Percentiles rank a stretch among this genome's conserved stretches.
phyloP scores from a whole-genome alignment of 1,140 invertebrate genomes.

The Caerostris darwini region DNA sequence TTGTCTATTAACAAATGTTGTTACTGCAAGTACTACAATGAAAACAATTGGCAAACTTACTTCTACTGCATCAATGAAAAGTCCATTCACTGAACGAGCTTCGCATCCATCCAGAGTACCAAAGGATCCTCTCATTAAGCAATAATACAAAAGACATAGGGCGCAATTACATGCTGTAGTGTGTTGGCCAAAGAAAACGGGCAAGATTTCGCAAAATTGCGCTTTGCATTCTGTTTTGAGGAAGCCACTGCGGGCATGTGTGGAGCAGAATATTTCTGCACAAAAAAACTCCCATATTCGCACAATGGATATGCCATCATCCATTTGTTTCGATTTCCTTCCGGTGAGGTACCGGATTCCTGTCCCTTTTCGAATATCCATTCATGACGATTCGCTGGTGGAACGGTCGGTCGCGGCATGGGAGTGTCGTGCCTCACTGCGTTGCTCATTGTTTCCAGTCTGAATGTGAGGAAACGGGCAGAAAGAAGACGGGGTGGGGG shows the following conservation, averaged over 20 bases:
- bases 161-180: neutral
- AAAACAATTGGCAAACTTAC: no score
- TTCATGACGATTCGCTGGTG: neutral
- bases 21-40: no score
- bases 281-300: slow-evolving; percentile 29
- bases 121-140: no score
- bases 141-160: neutral
- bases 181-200: neutral
- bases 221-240: neutral
- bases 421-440: slow-evolving; percentile 21
- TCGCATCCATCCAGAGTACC: no score
- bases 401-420: neutral
- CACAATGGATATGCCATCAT: slow-evolving; percentile 54
- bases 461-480: neutral
- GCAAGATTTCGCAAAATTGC: neutral
- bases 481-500: neutral
- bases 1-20: no score
- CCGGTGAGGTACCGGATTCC: slow-evolving; percentile 57
- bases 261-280: slow-evolving; percentile 58
- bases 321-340: slow-evolving; percentile 66
- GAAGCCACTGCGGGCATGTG: slow-evolving; percentile 23
- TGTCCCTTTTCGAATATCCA: neutral
- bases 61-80: no score
- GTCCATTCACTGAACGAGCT: no score
- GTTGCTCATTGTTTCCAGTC: neutral